Evolutionary conservation across 1,140 invertebrate genomes (phyloP).

Genomic region (Nilaparvata lugens): DNA sequence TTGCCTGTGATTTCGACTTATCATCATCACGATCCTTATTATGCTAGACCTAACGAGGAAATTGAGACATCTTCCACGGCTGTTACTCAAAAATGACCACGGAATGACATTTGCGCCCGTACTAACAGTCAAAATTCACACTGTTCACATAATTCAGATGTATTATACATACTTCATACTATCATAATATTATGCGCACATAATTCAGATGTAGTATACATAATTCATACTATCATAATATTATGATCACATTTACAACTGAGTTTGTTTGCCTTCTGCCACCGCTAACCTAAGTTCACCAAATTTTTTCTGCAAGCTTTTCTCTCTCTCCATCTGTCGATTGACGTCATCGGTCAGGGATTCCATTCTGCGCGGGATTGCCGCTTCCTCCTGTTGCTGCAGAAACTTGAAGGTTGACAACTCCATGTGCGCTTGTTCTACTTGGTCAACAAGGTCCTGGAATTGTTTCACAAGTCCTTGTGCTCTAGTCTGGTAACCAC

Average conservation of each 20-base stretch:
- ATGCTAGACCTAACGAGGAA: too few relatives aligned
- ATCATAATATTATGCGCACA: too few relatives aligned
- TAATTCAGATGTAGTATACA: too few relatives aligned
- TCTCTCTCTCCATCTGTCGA: slow-evolving; percentile 84
- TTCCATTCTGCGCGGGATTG: slow-evolving; percentile 81
- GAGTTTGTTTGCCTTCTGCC: background rate
- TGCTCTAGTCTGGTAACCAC: slow-evolving; percentile 77
- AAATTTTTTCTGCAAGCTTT: slow-evolving; percentile 72
- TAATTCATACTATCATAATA: too few relatives aligned
- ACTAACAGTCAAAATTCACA: too few relatives aligned
- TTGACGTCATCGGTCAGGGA: slow-evolving; percentile 86
- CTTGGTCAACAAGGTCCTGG: slow-evolving; percentile 78
- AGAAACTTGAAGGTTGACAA: slow-evolving; percentile 88
- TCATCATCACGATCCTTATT: too few relatives aligned
- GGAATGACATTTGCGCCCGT: too few relatives aligned
- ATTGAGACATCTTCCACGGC: too few relatives aligned
- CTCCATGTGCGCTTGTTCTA: slow-evolving; percentile 82
- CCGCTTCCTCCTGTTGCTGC: slow-evolving; percentile 79
- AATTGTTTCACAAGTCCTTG: slow-evolving; percentile 86
- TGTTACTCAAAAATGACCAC: too few relatives aligned
- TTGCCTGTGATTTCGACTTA: too few relatives aligned
- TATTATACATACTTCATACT: too few relatives aligned
- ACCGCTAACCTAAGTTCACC: slow-evolving; percentile 36
- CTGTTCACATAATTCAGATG: too few relatives aligned
- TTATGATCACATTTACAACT: background rate